Base-by-base conservation (phyloP, 92 coral and sea anemone genomes). In the Epizoanthus ramosus region DNA sequence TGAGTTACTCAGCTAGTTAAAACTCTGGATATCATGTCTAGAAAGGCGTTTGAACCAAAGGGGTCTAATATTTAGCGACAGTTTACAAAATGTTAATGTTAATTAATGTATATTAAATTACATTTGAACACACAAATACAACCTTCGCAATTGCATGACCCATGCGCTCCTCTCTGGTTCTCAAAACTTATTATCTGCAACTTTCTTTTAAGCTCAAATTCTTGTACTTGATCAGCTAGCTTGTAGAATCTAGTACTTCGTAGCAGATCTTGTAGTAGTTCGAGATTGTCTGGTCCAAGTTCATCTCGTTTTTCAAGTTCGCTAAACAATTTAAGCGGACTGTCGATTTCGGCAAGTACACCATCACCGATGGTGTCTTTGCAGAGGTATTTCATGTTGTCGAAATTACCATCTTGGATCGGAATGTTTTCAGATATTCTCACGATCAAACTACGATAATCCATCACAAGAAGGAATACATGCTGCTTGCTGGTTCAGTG, bases 261-360 rank as follows among this genome's bases (percentile, higher is more conserved):
- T 58, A 75, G 60, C 4, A 75, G 33, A 17, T 58, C 31, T 35
- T 53, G 67, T 33, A 75, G 68, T 17, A 75, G 9, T 9, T 9
- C 68, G 8, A 75, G 80, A 23, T 57, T 57, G 50, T 75, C 80
- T 41, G 21, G 54, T 33, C 54, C 56, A n/a, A 75, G 43, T 18
- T 57, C 35, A 5, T 33, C 61, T 74, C 79, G 54, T 56, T 75
- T 75, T 28, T 75, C 80, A 57, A 75, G 80, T 57, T 75, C 68
- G 10, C 5, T 5, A 37, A 75, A 75, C 56, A 75, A 57, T 21
- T 33, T 31, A 18, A 75, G 56, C 0, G 80, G 80, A 57, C 68
- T 58, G 15, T 57, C 19, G n/a, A 58, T 57, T 56, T 35, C 56
- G 0, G 25, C 10, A 14, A 75, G 80, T 8, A 58, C 45, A 33